Percentiles rank a stretch among this genome's conserved stretches.
Conservation (phyloP, 2,113 vertebrate species). For the Potamarius usumacintae region DNA sequence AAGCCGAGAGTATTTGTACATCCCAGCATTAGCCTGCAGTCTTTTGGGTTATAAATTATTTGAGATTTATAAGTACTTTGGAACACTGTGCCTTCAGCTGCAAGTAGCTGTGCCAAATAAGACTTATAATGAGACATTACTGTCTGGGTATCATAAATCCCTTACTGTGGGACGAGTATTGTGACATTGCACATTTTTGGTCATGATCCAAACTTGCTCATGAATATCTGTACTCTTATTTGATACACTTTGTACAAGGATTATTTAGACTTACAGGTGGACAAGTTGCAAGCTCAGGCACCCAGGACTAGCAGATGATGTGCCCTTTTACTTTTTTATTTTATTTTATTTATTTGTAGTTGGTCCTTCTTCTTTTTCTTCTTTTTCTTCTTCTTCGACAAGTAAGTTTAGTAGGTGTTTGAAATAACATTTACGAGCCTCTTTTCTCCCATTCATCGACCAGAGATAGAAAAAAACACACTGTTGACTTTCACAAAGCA, state of each 20-base stretch:
- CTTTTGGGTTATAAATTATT: slow-evolving; percentile 4
- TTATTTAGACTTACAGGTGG: background rate
- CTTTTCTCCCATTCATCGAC: background rate
- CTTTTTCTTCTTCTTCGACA: background rate
- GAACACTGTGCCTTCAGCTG: background rate
- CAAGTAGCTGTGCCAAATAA: slow-evolving; percentile 5
- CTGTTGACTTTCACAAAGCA: background rate
- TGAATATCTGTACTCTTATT: background rate
- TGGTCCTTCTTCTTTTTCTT: background rate
- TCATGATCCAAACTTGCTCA: background rate
- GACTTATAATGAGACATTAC: slow-evolving; percentile 16
- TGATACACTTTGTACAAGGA: background rate
- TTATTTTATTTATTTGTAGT: background rate
- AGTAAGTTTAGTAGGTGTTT: background rate
- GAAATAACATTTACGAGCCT: background rate
- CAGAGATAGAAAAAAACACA: background rate
- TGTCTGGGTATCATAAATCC: slow-evolving; percentile 20
- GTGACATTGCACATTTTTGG: background rate
- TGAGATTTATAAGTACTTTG: background rate
- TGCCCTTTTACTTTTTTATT: background rate
- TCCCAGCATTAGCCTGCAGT: too few species aligned
- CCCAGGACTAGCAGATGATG: background rate
- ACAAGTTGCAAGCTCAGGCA: background rate
- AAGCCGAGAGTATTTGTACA: background rate
- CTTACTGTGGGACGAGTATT: background rate